Percentiles rank a stretch among this genome's conserved stretches.
These are phyloP conservation scores for Oxyura jamaicensis DNA, from an alignment of 2,113 vertebrate genomes.

Conservation along the genomic window DNA sequence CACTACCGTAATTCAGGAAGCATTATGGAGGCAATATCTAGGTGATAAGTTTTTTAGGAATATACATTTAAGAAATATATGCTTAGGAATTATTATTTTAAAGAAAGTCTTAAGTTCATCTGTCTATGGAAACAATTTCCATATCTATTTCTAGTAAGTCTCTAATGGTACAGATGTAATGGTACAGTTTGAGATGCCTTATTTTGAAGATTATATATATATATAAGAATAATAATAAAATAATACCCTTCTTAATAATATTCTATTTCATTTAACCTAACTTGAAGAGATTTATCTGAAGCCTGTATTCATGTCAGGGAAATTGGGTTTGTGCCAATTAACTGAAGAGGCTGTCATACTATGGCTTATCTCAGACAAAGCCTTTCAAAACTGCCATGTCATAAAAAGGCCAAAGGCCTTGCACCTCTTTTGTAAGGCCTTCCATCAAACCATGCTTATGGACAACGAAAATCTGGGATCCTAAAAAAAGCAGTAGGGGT, in stretches of 20 bases:
- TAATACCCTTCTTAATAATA: not conserved
- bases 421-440: constrained; percentile 10
- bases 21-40: not conserved
- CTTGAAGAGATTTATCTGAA: constrained; percentile 11
- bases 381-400: constrained; percentile 12
- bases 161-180: not conserved
- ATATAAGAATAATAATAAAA: not conserved
- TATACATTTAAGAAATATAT: not conserved
- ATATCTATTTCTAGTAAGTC: not conserved
- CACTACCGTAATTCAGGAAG: not conserved
- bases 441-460: constrained; percentile 57
- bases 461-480: constrained; percentile 51
- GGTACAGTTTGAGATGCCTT: not conserved
- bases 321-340: constrained; percentile 41
- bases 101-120: not conserved
- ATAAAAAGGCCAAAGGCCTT: constrained; percentile 56
- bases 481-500: constrained; percentile 45
- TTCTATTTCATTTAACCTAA: not conserved
- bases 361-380: constrained; percentile 58
- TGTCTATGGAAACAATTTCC: not conserved
- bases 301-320: not conserved
- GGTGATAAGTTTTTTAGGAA: not conserved
- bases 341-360: constrained; percentile 4
- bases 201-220: not conserved
- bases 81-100: not conserved